A percentile compares a stretch with the other conserved stretches of the same genome.
Evolutionary conservation across 2,888 invertebrate species (phyloP).

Genomic region (Thera britannica): DNA sequence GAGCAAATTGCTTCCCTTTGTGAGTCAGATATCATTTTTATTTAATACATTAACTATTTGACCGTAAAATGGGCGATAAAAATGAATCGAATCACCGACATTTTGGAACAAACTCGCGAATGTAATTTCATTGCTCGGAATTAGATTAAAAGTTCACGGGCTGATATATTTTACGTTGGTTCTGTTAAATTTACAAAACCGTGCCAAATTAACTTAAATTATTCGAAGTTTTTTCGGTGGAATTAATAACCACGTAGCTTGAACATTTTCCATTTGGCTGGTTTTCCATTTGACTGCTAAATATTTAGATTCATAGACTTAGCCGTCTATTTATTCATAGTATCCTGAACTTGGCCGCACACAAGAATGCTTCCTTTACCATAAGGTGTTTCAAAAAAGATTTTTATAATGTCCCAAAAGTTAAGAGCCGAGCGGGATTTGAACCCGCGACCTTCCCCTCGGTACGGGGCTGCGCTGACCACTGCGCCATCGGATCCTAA

Average conservation of each 20-base stretch:
- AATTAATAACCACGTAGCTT: neutral
- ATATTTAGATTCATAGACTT: no score
- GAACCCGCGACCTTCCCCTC: no score
- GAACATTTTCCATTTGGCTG: neutral
- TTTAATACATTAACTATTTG: slow-evolving; percentile 39
- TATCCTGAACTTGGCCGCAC: no score
- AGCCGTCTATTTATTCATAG: neutral
- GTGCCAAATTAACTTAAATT: slow-evolving; percentile 16
- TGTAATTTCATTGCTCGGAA: slow-evolving; percentile 18
- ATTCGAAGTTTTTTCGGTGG: slow-evolving; percentile 6
- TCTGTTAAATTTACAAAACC: slow-evolving; percentile 15
- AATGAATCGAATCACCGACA: slow-evolving; percentile 22
- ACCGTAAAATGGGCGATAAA: slow-evolving; percentile 32
- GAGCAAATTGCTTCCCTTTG: slow-evolving; percentile 37
- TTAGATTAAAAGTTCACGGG: slow-evolving; percentile 30
- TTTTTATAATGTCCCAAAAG: no score
- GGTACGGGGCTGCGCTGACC: no score
- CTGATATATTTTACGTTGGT: slow-evolving; percentile 20
- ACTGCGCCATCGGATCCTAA: no score
- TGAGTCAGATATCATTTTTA: slow-evolving; percentile 31
- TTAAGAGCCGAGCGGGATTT: no score
- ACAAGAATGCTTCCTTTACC: no score
- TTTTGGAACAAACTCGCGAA: slow-evolving; percentile 19
- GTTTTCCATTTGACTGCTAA: neutral
- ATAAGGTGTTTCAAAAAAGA: no score